Base-by-base conservation (phyloP, 2,797 vertebrate species). In the Acestrorhynchus altus region DNA sequence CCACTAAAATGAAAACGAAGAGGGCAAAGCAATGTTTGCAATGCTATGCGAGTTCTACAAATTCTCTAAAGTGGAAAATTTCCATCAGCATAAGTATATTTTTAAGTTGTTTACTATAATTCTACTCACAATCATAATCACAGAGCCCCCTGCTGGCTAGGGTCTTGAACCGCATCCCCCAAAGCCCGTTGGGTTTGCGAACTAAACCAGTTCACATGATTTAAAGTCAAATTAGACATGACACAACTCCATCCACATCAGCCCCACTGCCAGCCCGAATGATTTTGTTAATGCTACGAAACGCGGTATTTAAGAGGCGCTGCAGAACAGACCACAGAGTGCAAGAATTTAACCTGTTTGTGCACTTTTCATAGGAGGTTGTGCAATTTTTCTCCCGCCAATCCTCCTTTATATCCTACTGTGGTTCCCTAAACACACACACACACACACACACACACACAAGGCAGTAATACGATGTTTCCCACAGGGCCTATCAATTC, bases 401-500 rank as follows among this genome's bases (percentile, higher is more conserved):
- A 70, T 78, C 16, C 28, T 61, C 78, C 77, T 74, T 80, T 77
- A 44, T 63, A 79, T 74, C 75, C 61, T 72, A 63, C 69, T 57
- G 61, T 40, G 69, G 24, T 67, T 71, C 40, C 51, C 60, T 68
- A 59, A n/a, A 54, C 67, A 44, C 68, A 63, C 40, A 35, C 31
- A 35, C 6, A 35, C 2, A 35, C 31, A 35, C 2, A 35, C 31
- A 35, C 59, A 69, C 78, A 80, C 81, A 66, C 52, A 79, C 84
- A 79, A 64, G n/a, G 71, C 64, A 79, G 90, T 89, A 91, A 91
- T 86, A 82, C 81, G 87, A 94, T 92, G 91, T 92, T 91, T 90
- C 93, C 94, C 93, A 79, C 64, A 81, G 89, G 93, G 88, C 89
- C 90, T 83, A 92, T 94, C 90, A 88, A 91, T 90, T 92, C 93